Evolutionary conservation across 1,140 invertebrate species (phyloP).

Genomic region (Bombus superbus): DNA sequence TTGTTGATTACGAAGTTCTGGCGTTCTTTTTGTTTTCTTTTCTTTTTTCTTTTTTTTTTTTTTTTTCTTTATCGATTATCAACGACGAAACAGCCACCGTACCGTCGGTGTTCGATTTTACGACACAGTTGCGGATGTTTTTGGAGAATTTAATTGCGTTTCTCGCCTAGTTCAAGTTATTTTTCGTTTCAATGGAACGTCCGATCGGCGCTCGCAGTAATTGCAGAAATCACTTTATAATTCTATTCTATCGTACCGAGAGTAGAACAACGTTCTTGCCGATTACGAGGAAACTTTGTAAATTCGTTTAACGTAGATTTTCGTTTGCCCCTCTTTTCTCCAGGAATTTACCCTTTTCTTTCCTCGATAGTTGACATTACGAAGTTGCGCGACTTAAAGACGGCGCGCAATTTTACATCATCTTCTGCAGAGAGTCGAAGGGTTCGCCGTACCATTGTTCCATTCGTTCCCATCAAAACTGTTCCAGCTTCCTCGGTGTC

Average conservation of each 20-base stretch:
- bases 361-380: background rate
- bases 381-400: background rate
- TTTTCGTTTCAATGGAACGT: background rate
- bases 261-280: background rate
- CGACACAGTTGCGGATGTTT: too few species aligned
- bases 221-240: too few species aligned
- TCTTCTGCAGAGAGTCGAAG: background rate
- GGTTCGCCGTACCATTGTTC: background rate
- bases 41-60: too few species aligned
- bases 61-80: too few species aligned
- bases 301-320: background rate
- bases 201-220: too few species aligned
- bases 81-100: too few species aligned
- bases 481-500: background rate
- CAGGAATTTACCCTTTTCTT: background rate
- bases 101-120: too few species aligned
- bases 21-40: too few species aligned
- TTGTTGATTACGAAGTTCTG: too few species aligned
- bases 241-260: too few species aligned
- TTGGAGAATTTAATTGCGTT: too few species aligned
- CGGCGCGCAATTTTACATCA: background rate
- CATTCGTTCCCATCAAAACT: background rate
- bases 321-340: background rate
- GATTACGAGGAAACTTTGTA: background rate
- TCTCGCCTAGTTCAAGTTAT: too few species aligned